Evolutionary conservation across 2,113 vertebrate genomes (phyloP).

Genomic region (Chinchilla lanigera): DNA sequence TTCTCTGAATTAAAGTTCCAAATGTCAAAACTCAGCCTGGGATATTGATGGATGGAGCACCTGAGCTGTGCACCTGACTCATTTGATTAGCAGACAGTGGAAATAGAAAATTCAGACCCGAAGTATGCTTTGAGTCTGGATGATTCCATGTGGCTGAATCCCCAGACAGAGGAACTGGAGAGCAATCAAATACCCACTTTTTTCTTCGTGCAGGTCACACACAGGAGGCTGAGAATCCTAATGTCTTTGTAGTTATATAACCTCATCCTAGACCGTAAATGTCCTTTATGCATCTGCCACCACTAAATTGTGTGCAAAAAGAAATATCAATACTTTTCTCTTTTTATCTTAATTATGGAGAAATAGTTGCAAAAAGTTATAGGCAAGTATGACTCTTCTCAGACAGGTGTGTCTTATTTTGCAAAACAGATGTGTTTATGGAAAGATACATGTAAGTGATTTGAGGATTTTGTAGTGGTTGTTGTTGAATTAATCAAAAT

Average conservation of each 20-base stretch:
- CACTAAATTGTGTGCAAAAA: slow-evolving; percentile 1
- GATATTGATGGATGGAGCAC: background rate
- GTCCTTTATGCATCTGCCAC: background rate
- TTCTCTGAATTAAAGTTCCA: slow-evolving; percentile 22
- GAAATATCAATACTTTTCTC: slow-evolving; percentile 26
- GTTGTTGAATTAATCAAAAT: background rate
- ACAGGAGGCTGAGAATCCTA: slow-evolving; percentile 32
- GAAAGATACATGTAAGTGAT: background rate
- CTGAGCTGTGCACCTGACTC: background rate
- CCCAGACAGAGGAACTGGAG: slow-evolving; percentile 66
- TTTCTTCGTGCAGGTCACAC: slow-evolving; percentile 46
- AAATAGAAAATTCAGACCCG: slow-evolving; percentile 60
- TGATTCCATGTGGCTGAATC: slow-evolving; percentile 74
- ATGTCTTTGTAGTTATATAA: slow-evolving; percentile 53
- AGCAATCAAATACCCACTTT: slow-evolving; percentile 72
- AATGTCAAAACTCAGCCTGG: slow-evolving; percentile 20
- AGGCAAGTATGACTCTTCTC: slow-evolving; percentile 17
- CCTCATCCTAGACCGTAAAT: background rate
- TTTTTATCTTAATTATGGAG: slow-evolving; percentile 34
- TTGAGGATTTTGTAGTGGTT: background rate
- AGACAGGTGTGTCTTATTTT: background rate
- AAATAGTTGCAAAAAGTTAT: slow-evolving; percentile 21
- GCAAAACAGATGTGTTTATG: slow-evolving; percentile 26
- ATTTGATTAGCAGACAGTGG: slow-evolving; percentile 7
- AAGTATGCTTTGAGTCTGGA: slow-evolving; percentile 59